Base-by-base conservation (phyloP, 2,113 vertebrate species). In the Cacatua alba region DNA sequence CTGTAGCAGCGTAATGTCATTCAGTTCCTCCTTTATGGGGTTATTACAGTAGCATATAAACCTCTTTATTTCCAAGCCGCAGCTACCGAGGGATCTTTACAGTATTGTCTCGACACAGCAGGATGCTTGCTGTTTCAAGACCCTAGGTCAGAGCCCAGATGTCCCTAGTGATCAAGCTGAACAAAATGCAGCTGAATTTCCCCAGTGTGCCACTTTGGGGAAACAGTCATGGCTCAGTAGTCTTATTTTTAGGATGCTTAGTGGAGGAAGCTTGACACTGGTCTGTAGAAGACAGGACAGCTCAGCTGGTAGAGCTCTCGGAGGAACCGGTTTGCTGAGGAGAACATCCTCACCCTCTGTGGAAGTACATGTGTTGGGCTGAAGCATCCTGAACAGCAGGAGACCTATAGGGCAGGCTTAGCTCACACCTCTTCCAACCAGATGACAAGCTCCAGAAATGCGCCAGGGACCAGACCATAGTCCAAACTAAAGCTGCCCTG, bases 231-330 rank as follows among this genome's bases (percentile, higher is more conserved):
- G 1, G 51, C 64, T 35, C 29, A n/a, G 37, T 23, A 72, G 20
- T 72, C 53, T 65, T 64, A 52, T 37, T 78, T 96, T 60, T 57
- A 77, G 35, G 29, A 65, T 39, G 17, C 21, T 81, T 29, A 51
- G 35, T 44, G 31, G 51, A 74, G 13, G 11, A 91, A 90, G 13
- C 33, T 74, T 0, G 0, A 64, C 2, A 1, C 17, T 44, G 11
- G 60, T 55, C 44, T 74, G n/a, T 41, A 83, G 44, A 89, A 89
- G 33, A 29, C 18, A 52, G 29, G 29, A 51, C 29, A 46, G 19
- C 44, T 64, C 62, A 65, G 6, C 2, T 67, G 28, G 23, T 21
- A 81, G 23, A 48, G 41, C 48, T 55, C 46, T 78, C n/a, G 67
- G 60, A 81, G n/a, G 55, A 91, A 67, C 3, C 0, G 1, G 12